These are phyloP conservation scores for Eurypyga helias DNA, from an alignment of 2,113 vertebrate species.

Conservation along the genomic window DNA sequence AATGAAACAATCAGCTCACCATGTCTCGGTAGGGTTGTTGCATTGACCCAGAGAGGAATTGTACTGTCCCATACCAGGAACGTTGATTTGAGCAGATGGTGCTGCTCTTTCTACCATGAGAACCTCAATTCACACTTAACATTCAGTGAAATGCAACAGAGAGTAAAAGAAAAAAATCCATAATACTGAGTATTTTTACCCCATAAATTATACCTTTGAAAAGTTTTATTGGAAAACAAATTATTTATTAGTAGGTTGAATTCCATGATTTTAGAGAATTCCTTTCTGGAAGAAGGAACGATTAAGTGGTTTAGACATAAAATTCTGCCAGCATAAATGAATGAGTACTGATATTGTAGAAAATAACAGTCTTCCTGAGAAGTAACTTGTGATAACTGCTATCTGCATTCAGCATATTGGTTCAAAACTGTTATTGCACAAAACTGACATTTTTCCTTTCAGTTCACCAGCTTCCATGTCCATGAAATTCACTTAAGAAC, in stretches of 20 bases:
- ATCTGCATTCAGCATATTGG: not conserved
- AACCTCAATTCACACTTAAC: not conserved
- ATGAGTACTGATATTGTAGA: not conserved
- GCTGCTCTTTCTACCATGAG: not conserved
- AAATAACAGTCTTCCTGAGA: not conserved
- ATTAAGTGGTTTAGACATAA: not conserved
- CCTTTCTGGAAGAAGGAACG: not conserved
- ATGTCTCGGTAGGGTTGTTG: not conserved
- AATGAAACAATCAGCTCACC: not conserved
- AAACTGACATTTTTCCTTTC: not conserved
- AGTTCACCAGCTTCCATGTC: not conserved
- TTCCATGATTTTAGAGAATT: not conserved
- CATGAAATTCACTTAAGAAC: not conserved
- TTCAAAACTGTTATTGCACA: not conserved
- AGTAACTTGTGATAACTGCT: not conserved
- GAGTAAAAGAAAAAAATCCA: not conserved
- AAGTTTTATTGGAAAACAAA: not conserved
- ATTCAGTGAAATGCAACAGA: not conserved
- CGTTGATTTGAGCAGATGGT: not conserved
- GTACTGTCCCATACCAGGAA: not conserved
- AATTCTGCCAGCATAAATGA: not conserved
- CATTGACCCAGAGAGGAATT: not conserved
- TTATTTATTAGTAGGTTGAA: not conserved
- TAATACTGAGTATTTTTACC: not conserved
- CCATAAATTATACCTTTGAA: not conserved